Evolutionary conservation across 1,140 invertebrate genomes (phyloP).

Genomic region (Papilio machaon): DNA sequence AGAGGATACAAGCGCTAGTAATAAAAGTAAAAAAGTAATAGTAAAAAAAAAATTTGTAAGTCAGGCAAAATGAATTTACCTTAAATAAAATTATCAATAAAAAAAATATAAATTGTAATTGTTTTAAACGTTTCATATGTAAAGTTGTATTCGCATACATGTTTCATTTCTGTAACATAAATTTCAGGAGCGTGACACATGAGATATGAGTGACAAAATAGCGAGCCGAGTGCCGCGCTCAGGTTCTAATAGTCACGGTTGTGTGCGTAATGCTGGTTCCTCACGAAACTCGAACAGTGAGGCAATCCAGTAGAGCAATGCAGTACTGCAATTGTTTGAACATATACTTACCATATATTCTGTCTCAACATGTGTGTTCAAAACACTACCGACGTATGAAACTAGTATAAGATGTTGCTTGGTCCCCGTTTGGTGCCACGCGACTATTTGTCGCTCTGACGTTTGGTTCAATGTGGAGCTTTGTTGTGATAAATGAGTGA

Average conservation of each 20-base stretch:
- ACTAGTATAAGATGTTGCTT: neutral
- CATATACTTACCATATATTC: neutral
- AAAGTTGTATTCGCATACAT: slow-evolving; percentile 36
- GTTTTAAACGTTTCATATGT: slow-evolving; percentile 33
- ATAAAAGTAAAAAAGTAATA: no score
- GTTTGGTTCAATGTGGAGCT: slow-evolving; percentile 20
- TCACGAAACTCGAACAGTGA: neutral
- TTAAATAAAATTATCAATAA: neutral
- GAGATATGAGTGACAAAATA: slow-evolving; percentile 39
- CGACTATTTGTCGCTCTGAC: slow-evolving; percentile 30
- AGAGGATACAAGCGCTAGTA: no score
- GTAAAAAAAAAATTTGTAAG: no score
- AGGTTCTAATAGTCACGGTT: slow-evolving; percentile 27
- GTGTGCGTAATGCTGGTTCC: neutral
- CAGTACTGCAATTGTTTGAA: neutral
- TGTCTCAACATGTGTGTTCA: neutral
- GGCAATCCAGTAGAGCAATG: neutral
- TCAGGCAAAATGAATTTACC: neutral
- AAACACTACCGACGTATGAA: neutral
- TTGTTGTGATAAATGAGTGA: slow-evolving; percentile 30
- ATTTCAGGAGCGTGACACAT: slow-evolving; percentile 40
- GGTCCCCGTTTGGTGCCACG: neutral
- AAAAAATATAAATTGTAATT: neutral
- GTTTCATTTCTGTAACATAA: slow-evolving; percentile 45
- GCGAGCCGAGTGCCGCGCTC: neutral